Percentiles rank a stretch among this genome's conserved stretches.
Evolutionary conservation across 1,140 invertebrate species (phyloP).

Genomic region (Aphaenogaster rudis): DNA sequence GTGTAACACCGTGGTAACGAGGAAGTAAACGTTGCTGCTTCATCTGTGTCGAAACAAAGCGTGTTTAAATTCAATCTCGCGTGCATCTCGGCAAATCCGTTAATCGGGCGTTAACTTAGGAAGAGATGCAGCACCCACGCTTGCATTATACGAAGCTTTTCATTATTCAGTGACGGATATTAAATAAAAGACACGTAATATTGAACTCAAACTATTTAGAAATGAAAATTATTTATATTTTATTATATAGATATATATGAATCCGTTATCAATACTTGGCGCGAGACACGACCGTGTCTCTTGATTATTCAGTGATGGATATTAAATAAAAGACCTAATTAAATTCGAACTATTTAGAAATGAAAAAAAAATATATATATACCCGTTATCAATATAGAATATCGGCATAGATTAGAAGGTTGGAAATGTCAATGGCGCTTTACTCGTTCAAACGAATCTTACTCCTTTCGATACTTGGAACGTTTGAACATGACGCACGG

Average conservation of each 20-base stretch:
- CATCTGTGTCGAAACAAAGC: slow-evolving; percentile 35
- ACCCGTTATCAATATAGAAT: not conserved
- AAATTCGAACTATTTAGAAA: not conserved
- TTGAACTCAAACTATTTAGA: not conserved
- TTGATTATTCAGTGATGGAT: not conserved
- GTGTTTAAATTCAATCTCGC: slow-evolving; percentile 49
- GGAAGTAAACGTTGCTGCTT: slow-evolving; percentile 9
- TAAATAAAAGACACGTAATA: not conserved
- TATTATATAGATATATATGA: not conserved
- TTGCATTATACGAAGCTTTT: not conserved
- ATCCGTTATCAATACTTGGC: not conserved
- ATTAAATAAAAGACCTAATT: not conserved
- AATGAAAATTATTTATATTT: not conserved
- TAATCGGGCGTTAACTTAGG: not conserved
- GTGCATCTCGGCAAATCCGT: not conserved
- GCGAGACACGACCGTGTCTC: too few relatives aligned
- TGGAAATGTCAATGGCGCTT: not conserved
- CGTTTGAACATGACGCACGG: not conserved
- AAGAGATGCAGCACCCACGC: not conserved
- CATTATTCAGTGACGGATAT: not conserved
- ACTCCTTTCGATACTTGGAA: not conserved
- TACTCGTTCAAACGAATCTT: not conserved
- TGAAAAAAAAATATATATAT: not conserved
- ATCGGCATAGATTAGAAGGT: not conserved
- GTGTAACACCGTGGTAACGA: slow-evolving; percentile 41